Percentiles rank a stretch among this genome's conserved stretches.
Conservation (phyloP, 2,113 vertebrate species). For the Bufo bufo region DNA sequence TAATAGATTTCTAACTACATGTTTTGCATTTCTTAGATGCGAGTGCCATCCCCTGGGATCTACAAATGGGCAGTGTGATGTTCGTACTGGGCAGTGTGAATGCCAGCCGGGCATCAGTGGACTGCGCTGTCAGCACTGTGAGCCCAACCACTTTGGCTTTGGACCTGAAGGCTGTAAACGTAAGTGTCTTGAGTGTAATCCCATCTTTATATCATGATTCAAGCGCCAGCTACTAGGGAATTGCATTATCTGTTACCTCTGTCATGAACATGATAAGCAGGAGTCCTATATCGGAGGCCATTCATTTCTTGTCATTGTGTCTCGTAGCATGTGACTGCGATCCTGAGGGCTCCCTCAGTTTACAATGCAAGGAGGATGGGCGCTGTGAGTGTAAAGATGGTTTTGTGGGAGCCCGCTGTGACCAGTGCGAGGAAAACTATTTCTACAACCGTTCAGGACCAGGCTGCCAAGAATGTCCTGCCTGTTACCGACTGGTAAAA, state of each 20-base stretch:
- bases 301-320: slow-evolving; percentile 19
- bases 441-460: slow-evolving; percentile 94
- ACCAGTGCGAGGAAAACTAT: slow-evolving; percentile 97
- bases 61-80: slow-evolving; percentile 91
- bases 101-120: slow-evolving; percentile 90
- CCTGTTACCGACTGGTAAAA: slow-evolving; percentile 91
- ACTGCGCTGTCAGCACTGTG: slow-evolving; percentile 85
- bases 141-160: slow-evolving; percentile 92
- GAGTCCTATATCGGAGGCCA: neutral
- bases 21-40: slow-evolving; percentile 74
- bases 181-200: slow-evolving; percentile 68
- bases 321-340: slow-evolving; percentile 92
- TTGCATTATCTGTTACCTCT: too few relatives aligned
- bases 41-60: slow-evolving; percentile 89
- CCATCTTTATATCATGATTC: too few relatives aligned
- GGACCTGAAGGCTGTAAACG: slow-evolving; percentile 93
- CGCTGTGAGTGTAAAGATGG: slow-evolving; percentile 88
- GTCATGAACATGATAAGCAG: neutral
- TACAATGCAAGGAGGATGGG: slow-evolving; percentile 87
- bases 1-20: neutral
- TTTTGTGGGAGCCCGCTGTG: slow-evolving; percentile 90
- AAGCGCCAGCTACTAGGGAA: too few relatives aligned
- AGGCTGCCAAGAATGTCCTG: slow-evolving; percentile 93
- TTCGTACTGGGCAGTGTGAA: slow-evolving; percentile 87
- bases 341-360: slow-evolving; percentile 82